Base-by-base conservation (phyloP, 2,888 invertebrate genomes). In the Atrina japonica region DNA sequence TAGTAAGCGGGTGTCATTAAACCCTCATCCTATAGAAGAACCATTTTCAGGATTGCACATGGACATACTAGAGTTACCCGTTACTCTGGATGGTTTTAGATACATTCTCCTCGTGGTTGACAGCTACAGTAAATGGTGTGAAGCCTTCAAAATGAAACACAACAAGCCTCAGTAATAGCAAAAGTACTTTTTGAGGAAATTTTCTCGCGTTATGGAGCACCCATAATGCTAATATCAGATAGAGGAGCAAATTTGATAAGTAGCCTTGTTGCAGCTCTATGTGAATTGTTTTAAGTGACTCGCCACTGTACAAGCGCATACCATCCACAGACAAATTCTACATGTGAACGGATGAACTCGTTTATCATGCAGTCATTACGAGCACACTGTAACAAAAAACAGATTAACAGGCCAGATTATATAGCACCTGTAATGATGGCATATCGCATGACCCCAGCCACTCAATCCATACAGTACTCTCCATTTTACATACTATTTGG, bases 181-280 rank as follows among this genome's bases (percentile, higher is more conserved):
- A 47, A 16, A 5, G 16, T 47, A 18, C n/a, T 47, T 5, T 47
- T 47, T 16, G 21, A 16, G 6, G 47, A 47, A 16, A 47, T 47
- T 5, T 29, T 55, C 11, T 11, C 55, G 3, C 3, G 55, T 2
- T 55, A 29, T 29, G 55, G 55, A 29, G 55, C 55, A 29, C 18
- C n/a, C 2, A 27, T 27, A 16, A 7, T 11, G 3, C 3, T 55
- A n/a, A 16, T 55, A 18, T 63, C 70, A 21, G 76, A 76, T 23
- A 29, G 29, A 35, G 35, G 35, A 35, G 11, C 6, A 11, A 35
- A 35, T 35, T 35, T 35, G 6, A 35, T 35, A 11, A 29, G 29
- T 2, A 29, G n/a, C 9, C 30, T 55, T 25, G 55, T 55, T 7
- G 11, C 3, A 55, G 55, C 55, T 29, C 25, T 55, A 25, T 55